Evolutionary conservation across 2,888 invertebrate species (phyloP).

Genomic region (Dynastes maya): DNA sequence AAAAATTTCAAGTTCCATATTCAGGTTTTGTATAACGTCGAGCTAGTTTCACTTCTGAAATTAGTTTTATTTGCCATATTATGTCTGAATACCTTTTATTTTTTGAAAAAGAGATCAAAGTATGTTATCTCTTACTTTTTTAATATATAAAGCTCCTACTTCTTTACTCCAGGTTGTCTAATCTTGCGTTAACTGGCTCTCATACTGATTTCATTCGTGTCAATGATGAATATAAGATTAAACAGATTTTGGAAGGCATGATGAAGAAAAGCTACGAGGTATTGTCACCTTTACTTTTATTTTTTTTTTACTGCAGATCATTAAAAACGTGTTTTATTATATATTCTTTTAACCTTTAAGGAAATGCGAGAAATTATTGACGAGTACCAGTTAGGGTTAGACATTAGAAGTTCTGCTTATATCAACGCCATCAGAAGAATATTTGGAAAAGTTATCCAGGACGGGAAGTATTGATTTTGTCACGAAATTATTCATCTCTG

Average conservation of each 20-base stretch:
- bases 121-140: no score
- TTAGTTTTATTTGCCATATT: background rate
- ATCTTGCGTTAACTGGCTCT: constrained; percentile 35
- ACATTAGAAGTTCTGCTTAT: constrained; percentile 65
- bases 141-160: background rate
- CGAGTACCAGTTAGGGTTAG: constrained; percentile 60
- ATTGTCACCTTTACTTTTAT: background rate
- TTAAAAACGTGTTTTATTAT: background rate
- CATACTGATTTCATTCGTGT: constrained; percentile 26
- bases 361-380: constrained; percentile 61
- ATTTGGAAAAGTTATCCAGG: constrained; percentile 52
- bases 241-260: constrained; percentile 39
- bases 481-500: background rate
- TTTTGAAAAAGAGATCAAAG: no score
- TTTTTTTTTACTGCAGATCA: background rate
- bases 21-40: no score
- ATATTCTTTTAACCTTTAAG: constrained; percentile 56
- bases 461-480: constrained; percentile 42
- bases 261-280: constrained; percentile 48
- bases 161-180: constrained; percentile 19
- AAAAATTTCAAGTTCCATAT: no score
- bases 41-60: background rate
- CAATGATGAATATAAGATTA: constrained; percentile 40
- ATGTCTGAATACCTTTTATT: background rate
- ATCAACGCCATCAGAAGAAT: constrained; percentile 63